Evolutionary conservation across 2,113 vertebrate genomes (phyloP), one percentile per base, ranked within the genome.

Genomic region (Gasterosteus aculeatus): DNA sequence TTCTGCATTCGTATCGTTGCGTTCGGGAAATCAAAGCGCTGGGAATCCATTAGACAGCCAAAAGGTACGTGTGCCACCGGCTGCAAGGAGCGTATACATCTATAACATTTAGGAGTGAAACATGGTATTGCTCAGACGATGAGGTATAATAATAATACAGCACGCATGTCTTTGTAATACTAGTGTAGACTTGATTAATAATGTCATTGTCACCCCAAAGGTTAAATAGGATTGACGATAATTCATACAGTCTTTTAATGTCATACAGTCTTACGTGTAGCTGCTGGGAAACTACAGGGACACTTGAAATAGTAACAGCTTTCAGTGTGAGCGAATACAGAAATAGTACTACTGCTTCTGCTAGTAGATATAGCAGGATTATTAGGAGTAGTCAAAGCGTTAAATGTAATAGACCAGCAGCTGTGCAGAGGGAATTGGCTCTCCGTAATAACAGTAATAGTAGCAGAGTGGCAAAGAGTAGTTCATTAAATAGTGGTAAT

Each of bases 1-100:
- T 14, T 31, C 10, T 15, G 29, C 18, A 51, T 64, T 53, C 22
- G 56, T 31, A 68, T 72, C 19, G 41, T 11, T 1, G 4, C 38
- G 49, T 46, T 80, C 59, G 51, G 22, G 29, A 41, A 59, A 39
- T 38, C 16, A 15, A 41, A 64, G 62, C 39, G 46, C 44, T 22
- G 38, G 2, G 57, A 75, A 78, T 49, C 56, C 54, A 29, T 18
- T 75, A 5, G 69, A 80, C 56, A 70, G 18, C 46, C 15, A 47
- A 59, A 41, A 59, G 33, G 12, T 33, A 11, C 9, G 15, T 18
- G 49, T 10, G 19, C 18, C 10, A 76, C 58, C 29, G 5, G 42
- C 49, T 57, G 54, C 53, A 51, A 49, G 56, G n/a, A 72, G 72
- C 67, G 44, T 59, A 62, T 11, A n/a, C 33, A 77, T 85, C 62